Percentiles rank a stretch among this genome's conserved stretches.
Conservation (phyloP, 2,797 vertebrate species). For the Notamacropus eugenii region DNA sequence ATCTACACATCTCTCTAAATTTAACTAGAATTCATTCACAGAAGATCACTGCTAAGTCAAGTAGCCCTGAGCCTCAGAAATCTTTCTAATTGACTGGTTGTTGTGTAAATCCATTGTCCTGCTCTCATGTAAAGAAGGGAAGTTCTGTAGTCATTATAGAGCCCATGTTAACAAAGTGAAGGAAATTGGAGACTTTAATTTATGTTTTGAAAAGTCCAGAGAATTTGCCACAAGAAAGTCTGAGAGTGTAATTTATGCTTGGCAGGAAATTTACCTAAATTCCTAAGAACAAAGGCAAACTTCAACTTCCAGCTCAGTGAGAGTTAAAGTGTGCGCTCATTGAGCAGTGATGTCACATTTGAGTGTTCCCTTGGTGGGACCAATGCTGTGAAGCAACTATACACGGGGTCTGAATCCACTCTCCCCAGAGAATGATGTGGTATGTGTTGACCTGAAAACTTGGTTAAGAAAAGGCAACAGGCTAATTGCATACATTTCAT, state of each 20-base stretch:
- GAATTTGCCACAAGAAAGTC: neutral
- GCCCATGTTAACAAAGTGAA: neutral
- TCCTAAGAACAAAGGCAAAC: neutral
- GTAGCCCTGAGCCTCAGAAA: too few species aligned
- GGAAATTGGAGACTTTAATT: neutral
- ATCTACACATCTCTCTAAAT: too few species aligned
- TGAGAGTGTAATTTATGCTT: neutral
- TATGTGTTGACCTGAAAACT: too few species aligned
- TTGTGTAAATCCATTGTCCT: too few species aligned
- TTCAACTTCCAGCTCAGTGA: neutral
- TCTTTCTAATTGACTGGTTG: too few species aligned
- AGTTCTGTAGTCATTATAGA: too few species aligned
- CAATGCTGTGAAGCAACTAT: neutral
- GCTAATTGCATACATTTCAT: too few species aligned
- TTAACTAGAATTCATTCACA: too few species aligned
- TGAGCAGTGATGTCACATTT: neutral
- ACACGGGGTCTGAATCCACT: neutral
- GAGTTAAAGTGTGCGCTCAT: neutral
- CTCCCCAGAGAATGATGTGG: neutral
- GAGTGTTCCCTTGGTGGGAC: neutral
- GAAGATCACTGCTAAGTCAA: too few species aligned
- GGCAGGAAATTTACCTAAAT: neutral
- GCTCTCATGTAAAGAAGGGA: too few species aligned
- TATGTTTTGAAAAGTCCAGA: neutral
- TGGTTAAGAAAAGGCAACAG: too few species aligned